Base-by-base conservation (phyloP, 2,888 invertebrate species). In the Sicus ferrugineus region DNA sequence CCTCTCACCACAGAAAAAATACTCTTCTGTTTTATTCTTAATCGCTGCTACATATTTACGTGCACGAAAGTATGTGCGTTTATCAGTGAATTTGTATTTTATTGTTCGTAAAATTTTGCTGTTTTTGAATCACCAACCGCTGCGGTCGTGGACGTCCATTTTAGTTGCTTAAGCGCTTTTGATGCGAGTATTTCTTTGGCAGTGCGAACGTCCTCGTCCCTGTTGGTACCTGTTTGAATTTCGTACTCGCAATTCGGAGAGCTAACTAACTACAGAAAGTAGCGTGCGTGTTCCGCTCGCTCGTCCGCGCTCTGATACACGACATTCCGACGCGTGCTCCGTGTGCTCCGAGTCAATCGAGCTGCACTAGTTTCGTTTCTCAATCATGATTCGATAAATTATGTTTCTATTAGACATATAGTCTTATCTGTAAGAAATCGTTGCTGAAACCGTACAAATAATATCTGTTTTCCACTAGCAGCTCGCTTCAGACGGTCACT, bases 401-500 rank as follows among this genome's bases (percentile, higher is more conserved):
- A 28, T 14, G 23, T 54, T 52, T n/a, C 19, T 52, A 52, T 52
- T 52, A 50, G 5, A 21, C 21, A 52, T 54, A 28, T 28, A 54
- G 26, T 54, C n/a, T 42, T 42, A n/a, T 42, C 14, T 42, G 42
- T 42, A 42, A 14, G 42, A 42, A 42, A 16, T 42, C 16, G 38
- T n/a, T n/a, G n/a, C n/a, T n/a, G n/a, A 9, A 46, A n/a, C 14
- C 14, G 23, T 38, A 14, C 23, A 34, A 64, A 31, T 50, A 38
- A 54, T 65, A 28, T 54, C 54, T 67, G 38, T 67, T 58, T 48
- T 67, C 31, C 58, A 67, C 28, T 46, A 58, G 59, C 67, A 67
- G 67, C 67, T 67, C 58, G 58, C 67, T 48, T 58, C 70, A 69
- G 67, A 68, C 59, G 69, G 64, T 68, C 59, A 68, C 58, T 64